These are phyloP conservation scores for Cloeon dipterum DNA, from an alignment of 2,888 invertebrate genomes.

Conservation along the genomic window DNA sequence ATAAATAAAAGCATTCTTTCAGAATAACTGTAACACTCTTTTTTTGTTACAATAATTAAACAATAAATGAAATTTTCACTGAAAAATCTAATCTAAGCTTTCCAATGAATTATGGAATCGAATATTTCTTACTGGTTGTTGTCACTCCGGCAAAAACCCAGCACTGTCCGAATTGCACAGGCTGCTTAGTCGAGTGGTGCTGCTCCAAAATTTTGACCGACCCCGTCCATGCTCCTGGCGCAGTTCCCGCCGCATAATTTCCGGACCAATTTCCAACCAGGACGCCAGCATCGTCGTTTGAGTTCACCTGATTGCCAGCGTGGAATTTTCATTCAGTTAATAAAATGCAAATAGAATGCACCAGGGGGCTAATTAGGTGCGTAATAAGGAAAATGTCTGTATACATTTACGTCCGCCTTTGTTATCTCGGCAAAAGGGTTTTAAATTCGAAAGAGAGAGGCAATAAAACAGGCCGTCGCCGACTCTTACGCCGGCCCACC, in stretches of 20 bases:
- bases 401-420: neutral
- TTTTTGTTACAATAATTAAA: too few species aligned
- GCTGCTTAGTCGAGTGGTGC: conserved; percentile 34
- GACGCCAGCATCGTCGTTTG: conserved; percentile 47
- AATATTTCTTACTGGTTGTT: conserved; percentile 50
- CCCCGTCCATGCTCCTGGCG: conserved; percentile 60
- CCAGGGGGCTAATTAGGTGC: neutral
- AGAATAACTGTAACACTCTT: too few species aligned
- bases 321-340: neutral
- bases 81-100: too few species aligned
- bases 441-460: too few species aligned
- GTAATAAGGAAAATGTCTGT: neutral
- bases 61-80: too few species aligned
- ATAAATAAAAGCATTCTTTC: too few species aligned
- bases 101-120: too few species aligned
- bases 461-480: too few species aligned
- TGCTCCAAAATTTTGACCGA: conserved; percentile 52
- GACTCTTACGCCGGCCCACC: too few species aligned
- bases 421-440: too few species aligned
- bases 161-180: conserved; percentile 64
- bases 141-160: conserved; percentile 72
- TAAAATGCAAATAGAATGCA: neutral
- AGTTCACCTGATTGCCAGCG: conserved; percentile 28
- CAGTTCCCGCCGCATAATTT: conserved; percentile 44
- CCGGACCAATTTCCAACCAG: conserved; percentile 52